phyloP scores from a whole-genome alignment of 2,113 vertebrate species.

The Hyaena hyaena region DNA sequence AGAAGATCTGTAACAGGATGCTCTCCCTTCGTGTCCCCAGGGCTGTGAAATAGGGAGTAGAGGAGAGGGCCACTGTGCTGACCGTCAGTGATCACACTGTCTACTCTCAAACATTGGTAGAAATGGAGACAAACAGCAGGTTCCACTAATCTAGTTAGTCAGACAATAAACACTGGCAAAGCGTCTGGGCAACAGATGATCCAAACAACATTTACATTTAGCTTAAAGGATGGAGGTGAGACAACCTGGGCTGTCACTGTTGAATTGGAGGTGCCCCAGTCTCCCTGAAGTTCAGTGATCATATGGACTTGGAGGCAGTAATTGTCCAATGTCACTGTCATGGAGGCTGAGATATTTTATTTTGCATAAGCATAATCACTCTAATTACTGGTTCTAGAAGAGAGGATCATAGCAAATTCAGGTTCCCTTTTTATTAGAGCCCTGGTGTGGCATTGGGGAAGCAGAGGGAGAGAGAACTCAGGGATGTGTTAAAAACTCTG shows the following conservation, averaged over 20 bases:
- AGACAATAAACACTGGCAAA: neutral
- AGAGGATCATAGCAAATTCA: neutral
- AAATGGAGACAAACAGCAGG: neutral
- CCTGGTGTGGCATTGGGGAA: too few species aligned
- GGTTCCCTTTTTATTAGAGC: neutral
- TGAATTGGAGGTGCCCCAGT: neutral
- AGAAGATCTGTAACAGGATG: neutral
- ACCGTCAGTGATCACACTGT: too few species aligned
- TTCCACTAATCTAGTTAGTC: neutral
- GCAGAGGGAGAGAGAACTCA: neutral
- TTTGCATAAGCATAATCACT: neutral
- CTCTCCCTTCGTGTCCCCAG: neutral
- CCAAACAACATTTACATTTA: neutral
- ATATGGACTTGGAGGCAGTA: neutral
- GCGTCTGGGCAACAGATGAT: neutral
- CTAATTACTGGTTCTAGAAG: neutral
- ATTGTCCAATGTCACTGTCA: neutral
- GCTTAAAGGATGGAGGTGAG: neutral
- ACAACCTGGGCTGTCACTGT: neutral
- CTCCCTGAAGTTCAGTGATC: neutral
- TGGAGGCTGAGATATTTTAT: neutral
- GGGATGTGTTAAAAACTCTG: neutral
- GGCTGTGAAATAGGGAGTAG: neutral
- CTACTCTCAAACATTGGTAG: neutral
- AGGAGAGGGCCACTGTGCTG: neutral